A percentile compares a stretch with the other conserved stretches of the same genome.
Conservation (phyloP, 1,140 invertebrate species). For the Cataglyphis hispanica region DNA sequence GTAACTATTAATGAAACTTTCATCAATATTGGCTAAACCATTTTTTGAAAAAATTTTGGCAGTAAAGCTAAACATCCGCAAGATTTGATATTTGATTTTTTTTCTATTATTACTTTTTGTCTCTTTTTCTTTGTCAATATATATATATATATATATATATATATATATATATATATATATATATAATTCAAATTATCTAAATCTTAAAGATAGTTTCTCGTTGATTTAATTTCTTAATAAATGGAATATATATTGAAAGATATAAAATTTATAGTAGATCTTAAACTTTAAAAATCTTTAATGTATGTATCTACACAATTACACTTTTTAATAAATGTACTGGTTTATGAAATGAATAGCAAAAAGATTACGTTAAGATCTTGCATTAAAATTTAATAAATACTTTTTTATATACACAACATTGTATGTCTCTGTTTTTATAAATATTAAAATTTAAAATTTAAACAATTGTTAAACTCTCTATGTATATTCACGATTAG, state of each 20-base stretch:
- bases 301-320: background rate
- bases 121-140: background rate
- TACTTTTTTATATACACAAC: background rate
- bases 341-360: background rate
- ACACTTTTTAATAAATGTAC: background rate
- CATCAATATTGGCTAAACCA: conserved; percentile 38
- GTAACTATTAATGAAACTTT: conserved; percentile 54
- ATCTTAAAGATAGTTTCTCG: background rate
- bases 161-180: too few relatives aligned
- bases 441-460: background rate
- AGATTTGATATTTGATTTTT: conserved; percentile 41
- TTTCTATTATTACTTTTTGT: background rate
- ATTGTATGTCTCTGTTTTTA: background rate
- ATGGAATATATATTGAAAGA: background rate
- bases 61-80: background rate
- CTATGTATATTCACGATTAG: background rate
- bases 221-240: background rate
- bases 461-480: background rate
- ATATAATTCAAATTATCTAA: background rate
- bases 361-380: background rate
- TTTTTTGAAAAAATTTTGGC: conserved; percentile 38
- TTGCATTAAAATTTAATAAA: background rate
- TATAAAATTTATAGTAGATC: background rate
- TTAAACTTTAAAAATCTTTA: background rate
- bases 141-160: too few relatives aligned